Percentiles rank a stretch among this genome's conserved stretches.
Conservation (phyloP, 2,888 invertebrate genomes). For the Acrobasis suavella region DNA sequence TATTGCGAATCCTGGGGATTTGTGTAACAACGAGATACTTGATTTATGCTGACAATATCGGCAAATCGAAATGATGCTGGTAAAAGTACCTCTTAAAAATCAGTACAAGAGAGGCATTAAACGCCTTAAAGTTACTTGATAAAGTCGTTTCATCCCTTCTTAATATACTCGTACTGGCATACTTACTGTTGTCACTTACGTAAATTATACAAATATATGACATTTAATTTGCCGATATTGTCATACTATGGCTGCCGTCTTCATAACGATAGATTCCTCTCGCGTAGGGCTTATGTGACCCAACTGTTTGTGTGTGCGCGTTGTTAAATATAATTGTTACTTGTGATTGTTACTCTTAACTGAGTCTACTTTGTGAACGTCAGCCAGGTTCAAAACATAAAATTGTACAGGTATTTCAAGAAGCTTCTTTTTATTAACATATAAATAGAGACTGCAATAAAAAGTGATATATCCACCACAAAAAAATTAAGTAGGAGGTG, state of each 20-base stretch:
- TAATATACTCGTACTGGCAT: too few species aligned
- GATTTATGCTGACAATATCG: neutral
- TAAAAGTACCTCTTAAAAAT: neutral
- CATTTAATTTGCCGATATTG: neutral
- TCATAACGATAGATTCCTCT: neutral
- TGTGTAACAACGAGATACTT: neutral
- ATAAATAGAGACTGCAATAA: neutral
- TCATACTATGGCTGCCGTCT: neutral
- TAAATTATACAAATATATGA: too few species aligned
- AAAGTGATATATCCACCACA: too few species aligned
- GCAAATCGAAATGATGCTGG: neutral
- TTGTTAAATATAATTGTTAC: conserved; percentile 24
- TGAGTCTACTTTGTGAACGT: neutral
- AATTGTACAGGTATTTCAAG: neutral
- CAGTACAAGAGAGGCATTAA: too few species aligned
- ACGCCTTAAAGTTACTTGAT: too few species aligned
- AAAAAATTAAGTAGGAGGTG: too few species aligned
- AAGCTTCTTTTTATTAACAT: too few species aligned
- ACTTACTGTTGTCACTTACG: too few species aligned
- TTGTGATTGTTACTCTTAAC: neutral
- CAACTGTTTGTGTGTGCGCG: conserved; percentile 22
- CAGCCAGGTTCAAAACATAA: neutral
- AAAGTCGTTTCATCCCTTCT: too few species aligned
- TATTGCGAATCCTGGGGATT: neutral
- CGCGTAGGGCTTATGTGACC: conserved; percentile 19